These are phyloP conservation scores for Ptychoptera contaminata DNA, from an alignment of 2,888 invertebrate genomes.

Conservation along the genomic window DNA sequence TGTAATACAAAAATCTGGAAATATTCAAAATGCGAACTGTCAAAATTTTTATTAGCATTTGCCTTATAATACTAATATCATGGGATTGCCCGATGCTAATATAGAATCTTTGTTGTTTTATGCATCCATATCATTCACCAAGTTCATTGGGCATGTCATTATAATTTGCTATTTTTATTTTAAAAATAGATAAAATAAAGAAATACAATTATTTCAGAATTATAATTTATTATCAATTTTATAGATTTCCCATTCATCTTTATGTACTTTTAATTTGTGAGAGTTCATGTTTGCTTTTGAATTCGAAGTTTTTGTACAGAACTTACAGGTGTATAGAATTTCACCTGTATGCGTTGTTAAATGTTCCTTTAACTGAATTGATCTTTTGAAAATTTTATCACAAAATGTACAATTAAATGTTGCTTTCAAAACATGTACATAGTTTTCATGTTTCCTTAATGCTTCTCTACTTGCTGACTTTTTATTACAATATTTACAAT, in stretches of 20 bases:
- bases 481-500: conserved; percentile 23
- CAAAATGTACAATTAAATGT: conserved; percentile 14
- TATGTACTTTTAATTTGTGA: conserved; percentile 24
- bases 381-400: conserved; percentile 23
- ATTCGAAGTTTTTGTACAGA: conserved; percentile 24
- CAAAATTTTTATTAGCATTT: too few relatives aligned
- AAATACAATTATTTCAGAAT: too few relatives aligned
- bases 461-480: conserved; percentile 14
- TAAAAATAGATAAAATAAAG: too few relatives aligned
- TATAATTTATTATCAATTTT: too few relatives aligned
- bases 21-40: too few relatives aligned
- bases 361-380: conserved; percentile 24
- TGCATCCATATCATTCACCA: too few relatives aligned
- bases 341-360: conserved; percentile 24
- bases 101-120: too few relatives aligned
- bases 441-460: conserved; percentile 14
- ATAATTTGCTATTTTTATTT: too few relatives aligned
- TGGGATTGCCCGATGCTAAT: too few relatives aligned
- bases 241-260: conserved; percentile 21
- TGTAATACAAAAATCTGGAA: too few relatives aligned
- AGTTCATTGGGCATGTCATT: too few relatives aligned
- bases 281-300: conserved; percentile 24
- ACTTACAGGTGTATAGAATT: conserved; percentile 21
- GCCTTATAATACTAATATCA: too few relatives aligned
- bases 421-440: conserved; percentile 14